Percentiles rank a stretch among this genome's conserved stretches.
Evolutionary conservation across 1,140 invertebrate genomes (phyloP).

Genomic region (Venturia canescens): DNA sequence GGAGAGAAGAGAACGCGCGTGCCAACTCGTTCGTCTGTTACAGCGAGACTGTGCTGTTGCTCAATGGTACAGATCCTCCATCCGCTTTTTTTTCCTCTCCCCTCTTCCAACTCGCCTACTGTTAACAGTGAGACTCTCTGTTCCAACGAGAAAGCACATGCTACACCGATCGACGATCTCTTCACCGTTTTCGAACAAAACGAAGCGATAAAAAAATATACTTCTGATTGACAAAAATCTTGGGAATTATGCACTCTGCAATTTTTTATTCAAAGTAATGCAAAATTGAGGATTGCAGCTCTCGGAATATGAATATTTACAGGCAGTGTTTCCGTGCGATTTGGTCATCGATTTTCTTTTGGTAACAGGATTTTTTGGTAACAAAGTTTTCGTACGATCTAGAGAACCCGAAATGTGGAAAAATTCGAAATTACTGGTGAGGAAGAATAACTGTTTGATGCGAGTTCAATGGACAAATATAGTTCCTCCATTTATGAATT

Average conservation of each 20-base stretch:
- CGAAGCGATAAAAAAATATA: background rate
- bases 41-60: conserved; percentile 16
- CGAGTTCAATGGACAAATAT: too few species aligned
- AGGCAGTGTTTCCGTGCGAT: too few species aligned
- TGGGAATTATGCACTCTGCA: background rate
- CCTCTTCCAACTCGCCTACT: background rate
- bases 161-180: background rate
- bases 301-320: too few species aligned
- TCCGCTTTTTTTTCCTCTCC: background rate
- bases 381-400: too few species aligned
- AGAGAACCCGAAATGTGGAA: too few species aligned
- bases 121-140: conserved; percentile 17
- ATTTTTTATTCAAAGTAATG: too few species aligned
- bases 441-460: too few species aligned
- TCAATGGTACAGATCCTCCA: conserved; percentile 17
- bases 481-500: too few species aligned
- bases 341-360: too few species aligned
- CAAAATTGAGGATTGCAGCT: too few species aligned
- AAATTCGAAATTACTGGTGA: too few species aligned
- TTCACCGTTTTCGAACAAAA: background rate
- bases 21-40: conserved; percentile 16
- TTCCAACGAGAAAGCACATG: conserved; percentile 28
- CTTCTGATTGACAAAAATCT: background rate
- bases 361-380: too few species aligned
- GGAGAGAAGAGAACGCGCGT: conserved; percentile 28